These are phyloP conservation scores for Galerucella pusilla DNA, from an alignment of 2,888 invertebrate species.

Conservation along the genomic window DNA sequence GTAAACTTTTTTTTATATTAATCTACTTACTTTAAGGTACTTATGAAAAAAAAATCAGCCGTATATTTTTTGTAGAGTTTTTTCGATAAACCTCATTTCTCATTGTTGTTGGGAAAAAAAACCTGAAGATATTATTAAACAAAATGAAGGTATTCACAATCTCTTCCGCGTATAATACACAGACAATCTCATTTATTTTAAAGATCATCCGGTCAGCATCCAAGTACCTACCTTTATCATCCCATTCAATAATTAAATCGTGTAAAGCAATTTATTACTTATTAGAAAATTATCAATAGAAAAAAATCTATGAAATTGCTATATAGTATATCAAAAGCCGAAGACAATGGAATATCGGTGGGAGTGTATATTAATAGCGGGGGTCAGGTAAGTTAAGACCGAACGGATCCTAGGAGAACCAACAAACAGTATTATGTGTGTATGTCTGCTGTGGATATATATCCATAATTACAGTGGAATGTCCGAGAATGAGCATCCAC, in stretches of 20 bases:
- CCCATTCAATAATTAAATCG: slow-evolving; percentile 45
- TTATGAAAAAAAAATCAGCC: too few relatives aligned
- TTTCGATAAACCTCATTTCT: too few relatives aligned
- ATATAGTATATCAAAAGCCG: slow-evolving; percentile 48
- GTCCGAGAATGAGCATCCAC: slow-evolving; percentile 61
- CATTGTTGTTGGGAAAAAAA: too few relatives aligned
- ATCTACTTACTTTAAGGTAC: too few relatives aligned
- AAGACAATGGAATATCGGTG: slow-evolving; percentile 53
- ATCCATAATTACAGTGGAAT: slow-evolving; percentile 59
- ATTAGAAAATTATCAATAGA: slow-evolving; percentile 48
- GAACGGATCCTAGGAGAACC: slow-evolving; percentile 39
- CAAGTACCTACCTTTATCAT: slow-evolving; percentile 33
- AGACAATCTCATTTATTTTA: slow-evolving; percentile 10
- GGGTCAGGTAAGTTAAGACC: slow-evolving; percentile 52
- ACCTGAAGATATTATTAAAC: not conserved
- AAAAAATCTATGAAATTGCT: slow-evolving; percentile 47
- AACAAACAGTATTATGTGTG: slow-evolving; percentile 33
- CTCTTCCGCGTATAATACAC: slow-evolving; percentile 6
- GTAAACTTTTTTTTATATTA: too few relatives aligned
- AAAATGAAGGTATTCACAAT: not conserved
- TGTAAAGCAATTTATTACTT: slow-evolving; percentile 48
- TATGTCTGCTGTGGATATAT: slow-evolving; percentile 39
- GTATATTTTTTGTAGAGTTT: too few relatives aligned
- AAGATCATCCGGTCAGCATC: not conserved
- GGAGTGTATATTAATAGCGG: slow-evolving; percentile 55